A percentile compares a stretch with the other conserved stretches of the same genome.
Conservation (phyloP, 2,113 vertebrate genomes). For the Gambusia affinis region DNA sequence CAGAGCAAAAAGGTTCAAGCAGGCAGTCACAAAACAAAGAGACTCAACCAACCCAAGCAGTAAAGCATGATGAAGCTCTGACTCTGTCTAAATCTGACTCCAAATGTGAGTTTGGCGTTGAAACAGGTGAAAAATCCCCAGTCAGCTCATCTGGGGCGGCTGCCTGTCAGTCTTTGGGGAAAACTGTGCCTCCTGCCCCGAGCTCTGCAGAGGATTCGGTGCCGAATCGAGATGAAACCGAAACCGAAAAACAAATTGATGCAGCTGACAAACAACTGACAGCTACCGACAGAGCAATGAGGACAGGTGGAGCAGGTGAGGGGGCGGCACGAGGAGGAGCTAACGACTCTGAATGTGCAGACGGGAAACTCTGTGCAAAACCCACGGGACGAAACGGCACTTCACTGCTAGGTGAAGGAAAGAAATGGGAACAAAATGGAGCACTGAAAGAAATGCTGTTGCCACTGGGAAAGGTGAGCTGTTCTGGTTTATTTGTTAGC, state of each 20-base stretch:
- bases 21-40: not conserved
- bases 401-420: not conserved
- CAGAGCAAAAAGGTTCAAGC: not conserved
- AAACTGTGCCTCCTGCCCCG: slow-evolving; percentile 13
- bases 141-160: slow-evolving; percentile 18
- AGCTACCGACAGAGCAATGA: slow-evolving; percentile 5
- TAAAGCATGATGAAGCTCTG: not conserved
- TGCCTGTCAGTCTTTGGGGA: slow-evolving; percentile 14
- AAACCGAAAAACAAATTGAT: not conserved
- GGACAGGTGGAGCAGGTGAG: not conserved
- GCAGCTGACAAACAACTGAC: slow-evolving; percentile 17
- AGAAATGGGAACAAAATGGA: not conserved
- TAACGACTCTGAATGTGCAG: not conserved
- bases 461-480: slow-evolving; percentile 40
- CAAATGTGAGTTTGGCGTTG: not conserved
- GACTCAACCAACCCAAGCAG: not conserved
- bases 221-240: slow-evolving; percentile 9
- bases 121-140: not conserved
- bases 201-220: slow-evolving; percentile 1
- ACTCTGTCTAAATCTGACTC: slow-evolving; percentile 22
- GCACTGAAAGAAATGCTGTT: slow-evolving; percentile 17
- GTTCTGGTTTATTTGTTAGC: no score
- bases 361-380: not conserved
- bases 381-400: slow-evolving; percentile 1
- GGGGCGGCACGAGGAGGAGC: not conserved